phyloP scores from a whole-genome alignment of 2,888 invertebrate species.

The Lasioglossum pauxillum region DNA sequence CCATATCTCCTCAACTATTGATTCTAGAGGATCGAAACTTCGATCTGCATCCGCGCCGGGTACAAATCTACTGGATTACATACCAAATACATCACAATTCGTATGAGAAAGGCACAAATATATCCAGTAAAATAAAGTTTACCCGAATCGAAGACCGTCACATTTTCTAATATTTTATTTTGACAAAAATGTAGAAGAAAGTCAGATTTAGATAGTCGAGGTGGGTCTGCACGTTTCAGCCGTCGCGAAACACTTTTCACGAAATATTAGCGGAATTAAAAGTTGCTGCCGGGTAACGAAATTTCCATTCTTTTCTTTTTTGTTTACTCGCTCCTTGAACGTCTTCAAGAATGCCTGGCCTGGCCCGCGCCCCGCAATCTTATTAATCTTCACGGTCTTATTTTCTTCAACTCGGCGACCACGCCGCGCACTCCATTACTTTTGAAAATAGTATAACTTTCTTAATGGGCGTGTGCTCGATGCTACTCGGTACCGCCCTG shows the following conservation, averaged over 20 bases:
- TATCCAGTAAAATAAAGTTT: too few species aligned
- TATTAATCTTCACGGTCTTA: slow-evolving; percentile 4
- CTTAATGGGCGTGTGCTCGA: neutral
- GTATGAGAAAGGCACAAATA: too few species aligned
- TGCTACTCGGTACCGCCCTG: neutral
- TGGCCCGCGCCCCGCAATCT: neutral
- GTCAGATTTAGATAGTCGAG: neutral
- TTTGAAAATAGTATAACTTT: slow-evolving; percentile 13
- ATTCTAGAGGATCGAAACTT: too few species aligned
- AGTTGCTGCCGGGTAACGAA: neutral
- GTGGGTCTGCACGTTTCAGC: neutral
- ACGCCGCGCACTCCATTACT: neutral
- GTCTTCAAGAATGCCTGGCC: neutral
- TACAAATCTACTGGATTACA: too few species aligned
- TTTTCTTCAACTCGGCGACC: slow-evolving; percentile 7
- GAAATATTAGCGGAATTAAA: slow-evolving; percentile 8
- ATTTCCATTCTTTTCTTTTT: neutral
- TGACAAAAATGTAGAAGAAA: too few species aligned
- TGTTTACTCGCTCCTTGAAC: neutral
- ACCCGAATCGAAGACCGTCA: too few species aligned
- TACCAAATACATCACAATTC: too few species aligned
- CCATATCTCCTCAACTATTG: too few species aligned
- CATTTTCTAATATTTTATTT: too few species aligned
- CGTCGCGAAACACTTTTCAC: neutral
- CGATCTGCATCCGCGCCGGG: too few species aligned